These are phyloP conservation scores for Ambastaia sidthimunki DNA, from an alignment of 2,797 vertebrate species.

Conservation along the genomic window DNA sequence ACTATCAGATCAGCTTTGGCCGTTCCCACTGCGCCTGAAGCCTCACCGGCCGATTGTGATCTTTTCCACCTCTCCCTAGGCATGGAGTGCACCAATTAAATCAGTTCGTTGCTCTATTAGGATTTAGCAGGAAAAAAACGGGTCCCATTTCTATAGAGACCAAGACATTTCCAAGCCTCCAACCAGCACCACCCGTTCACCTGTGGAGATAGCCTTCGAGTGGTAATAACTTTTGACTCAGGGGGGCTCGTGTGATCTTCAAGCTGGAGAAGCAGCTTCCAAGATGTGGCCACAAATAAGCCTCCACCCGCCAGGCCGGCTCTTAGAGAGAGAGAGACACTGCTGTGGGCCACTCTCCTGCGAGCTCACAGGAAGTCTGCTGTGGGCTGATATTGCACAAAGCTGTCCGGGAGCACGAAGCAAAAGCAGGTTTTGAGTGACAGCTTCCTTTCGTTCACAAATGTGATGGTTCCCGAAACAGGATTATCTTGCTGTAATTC, in stretches of 20 bases:
- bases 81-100: conserved; percentile 66
- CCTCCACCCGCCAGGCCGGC: conserved; percentile 54
- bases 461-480: conserved; percentile 42
- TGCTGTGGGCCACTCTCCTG: conserved; percentile 48
- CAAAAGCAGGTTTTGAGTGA: conserved; percentile 55
- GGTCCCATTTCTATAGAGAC: conserved; percentile 49
- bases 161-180: conserved; percentile 62
- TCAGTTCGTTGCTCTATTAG: conserved; percentile 60
- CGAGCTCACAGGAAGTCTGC: conserved; percentile 50
- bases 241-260: conserved; percentile 64
- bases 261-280: conserved; percentile 52
- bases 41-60: conserved; percentile 58
- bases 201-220: conserved; percentile 60
- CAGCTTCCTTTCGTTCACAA: conserved; percentile 47
- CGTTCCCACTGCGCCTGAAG: conserved; percentile 53
- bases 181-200: conserved; percentile 53
- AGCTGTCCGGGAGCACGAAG: conserved; percentile 42
- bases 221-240: conserved; percentile 66
- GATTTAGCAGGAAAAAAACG: conserved; percentile 58
- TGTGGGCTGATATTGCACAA: conserved; percentile 56
- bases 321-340: conserved; percentile 48
- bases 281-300: conserved; percentile 59
- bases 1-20: conserved; percentile 62
- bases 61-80: conserved; percentile 60
- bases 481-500: conserved; percentile 53